Percentiles rank a stretch among this genome's conserved stretches.
Evolutionary conservation across 2,888 invertebrate genomes (phyloP).

Genomic region (Steinernema hermaphroditum): DNA sequence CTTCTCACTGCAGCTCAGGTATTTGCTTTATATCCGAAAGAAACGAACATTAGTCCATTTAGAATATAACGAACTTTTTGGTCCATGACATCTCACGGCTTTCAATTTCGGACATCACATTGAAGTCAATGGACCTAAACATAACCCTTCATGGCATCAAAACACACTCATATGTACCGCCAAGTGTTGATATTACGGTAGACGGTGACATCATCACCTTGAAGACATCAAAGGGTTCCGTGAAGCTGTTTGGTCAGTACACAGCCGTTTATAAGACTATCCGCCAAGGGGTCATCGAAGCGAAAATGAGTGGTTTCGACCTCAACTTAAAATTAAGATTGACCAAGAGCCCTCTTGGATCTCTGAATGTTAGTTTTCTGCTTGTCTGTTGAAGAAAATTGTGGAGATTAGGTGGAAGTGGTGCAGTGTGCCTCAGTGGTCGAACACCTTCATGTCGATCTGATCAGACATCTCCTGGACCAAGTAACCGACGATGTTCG

Average conservation of each 20-base stretch:
- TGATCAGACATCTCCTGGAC: slow-evolving; percentile 20
- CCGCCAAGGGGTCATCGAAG: slow-evolving; percentile 9
- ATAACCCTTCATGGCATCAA: slow-evolving; percentile 21
- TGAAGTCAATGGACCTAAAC: slow-evolving; percentile 21
- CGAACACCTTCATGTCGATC: background rate
- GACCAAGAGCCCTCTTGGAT: background rate
- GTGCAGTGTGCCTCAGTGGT: background rate
- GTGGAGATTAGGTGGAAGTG: background rate
- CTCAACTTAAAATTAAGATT: background rate
- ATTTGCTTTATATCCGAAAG: too few relatives aligned
- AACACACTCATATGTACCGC: slow-evolving; percentile 15
- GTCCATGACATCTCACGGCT: slow-evolving; percentile 17
- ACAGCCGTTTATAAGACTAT: slow-evolving; percentile 11
- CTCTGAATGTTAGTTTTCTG: slow-evolving; percentile 2
- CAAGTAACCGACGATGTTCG: background rate
- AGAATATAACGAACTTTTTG: slow-evolving; percentile 16
- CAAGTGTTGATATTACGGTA: background rate
- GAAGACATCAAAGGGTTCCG: background rate
- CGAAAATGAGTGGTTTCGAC: slow-evolving; percentile 23
- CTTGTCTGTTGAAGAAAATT: background rate
- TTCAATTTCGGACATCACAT: background rate
- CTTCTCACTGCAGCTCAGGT: slow-evolving; percentile 5
- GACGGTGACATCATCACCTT: background rate
- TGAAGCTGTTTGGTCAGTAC: slow-evolving; percentile 16
- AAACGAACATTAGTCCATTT: background rate